Percentiles rank a stretch among this genome's conserved stretches.
Conservation (phyloP, 2,888 invertebrate species). For the Pocota personata region DNA sequence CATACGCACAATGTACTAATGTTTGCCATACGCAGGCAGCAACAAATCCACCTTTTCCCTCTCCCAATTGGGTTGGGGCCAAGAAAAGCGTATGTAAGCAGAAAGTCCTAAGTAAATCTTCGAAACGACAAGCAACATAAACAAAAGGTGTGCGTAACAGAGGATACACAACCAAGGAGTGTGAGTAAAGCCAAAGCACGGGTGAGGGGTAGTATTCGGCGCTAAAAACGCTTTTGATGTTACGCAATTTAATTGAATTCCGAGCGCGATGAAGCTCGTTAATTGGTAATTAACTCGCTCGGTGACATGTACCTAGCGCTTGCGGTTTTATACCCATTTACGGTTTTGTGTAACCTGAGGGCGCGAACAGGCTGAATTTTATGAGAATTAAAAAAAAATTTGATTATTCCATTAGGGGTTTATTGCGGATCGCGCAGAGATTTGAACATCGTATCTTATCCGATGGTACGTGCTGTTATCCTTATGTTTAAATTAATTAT, state of each 20-base stretch:
- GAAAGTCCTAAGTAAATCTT: slow-evolving; percentile 49
- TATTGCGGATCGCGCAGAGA: neutral
- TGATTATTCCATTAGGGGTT: slow-evolving; percentile 40
- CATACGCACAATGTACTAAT: slow-evolving; percentile 10
- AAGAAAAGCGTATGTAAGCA: slow-evolving; percentile 43
- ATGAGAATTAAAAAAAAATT: slow-evolving; percentile 13
- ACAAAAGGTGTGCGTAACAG: slow-evolving; percentile 45
- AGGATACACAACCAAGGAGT: too few relatives aligned
- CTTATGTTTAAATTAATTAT: slow-evolving; percentile 31
- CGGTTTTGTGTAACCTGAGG: neutral
- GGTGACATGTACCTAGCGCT: neutral
- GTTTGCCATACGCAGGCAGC: slow-evolving; percentile 35
- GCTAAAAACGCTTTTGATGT: slow-evolving; percentile 45
- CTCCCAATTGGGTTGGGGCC: neutral
- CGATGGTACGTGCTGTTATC: slow-evolving; percentile 11
- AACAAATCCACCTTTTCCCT: neutral
- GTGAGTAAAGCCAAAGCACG: neutral
- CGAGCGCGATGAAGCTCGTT: slow-evolving; percentile 48
- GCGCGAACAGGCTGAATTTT: neutral
- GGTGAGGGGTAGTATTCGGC: too few relatives aligned
- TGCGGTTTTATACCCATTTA: neutral
- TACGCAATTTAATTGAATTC: slow-evolving; percentile 54
- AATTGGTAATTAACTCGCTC: slow-evolving; percentile 53
- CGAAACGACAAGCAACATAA: slow-evolving; percentile 8
- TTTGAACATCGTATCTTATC: neutral